A percentile compares a stretch with the other conserved stretches of the same genome.
Conservation (phyloP, 2,113 vertebrate genomes). For the Brienomyrus longianalis region DNA sequence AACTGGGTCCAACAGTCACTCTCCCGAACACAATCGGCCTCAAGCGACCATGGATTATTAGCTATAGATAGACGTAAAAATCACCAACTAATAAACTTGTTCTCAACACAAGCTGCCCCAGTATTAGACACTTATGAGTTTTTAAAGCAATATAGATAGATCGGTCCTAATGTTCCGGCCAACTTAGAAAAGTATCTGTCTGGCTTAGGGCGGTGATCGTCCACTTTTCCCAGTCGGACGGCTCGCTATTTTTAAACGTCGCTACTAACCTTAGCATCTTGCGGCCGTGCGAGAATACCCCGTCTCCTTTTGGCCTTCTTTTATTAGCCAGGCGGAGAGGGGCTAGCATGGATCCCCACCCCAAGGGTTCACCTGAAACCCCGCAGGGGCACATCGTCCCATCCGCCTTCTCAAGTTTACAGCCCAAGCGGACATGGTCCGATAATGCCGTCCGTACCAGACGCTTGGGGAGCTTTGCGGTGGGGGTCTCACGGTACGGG, state of each 20-base stretch:
- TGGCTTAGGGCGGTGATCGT: background rate
- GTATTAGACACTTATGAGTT: background rate
- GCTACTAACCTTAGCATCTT: background rate
- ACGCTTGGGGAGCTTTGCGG: background rate
- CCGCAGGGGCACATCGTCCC: background rate
- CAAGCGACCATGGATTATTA: background rate
- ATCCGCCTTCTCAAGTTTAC: background rate
- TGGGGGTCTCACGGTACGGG: background rate
- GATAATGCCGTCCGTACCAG: background rate
- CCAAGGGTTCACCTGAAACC: background rate
- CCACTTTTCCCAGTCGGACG: background rate
- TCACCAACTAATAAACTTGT: background rate
- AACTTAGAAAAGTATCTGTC: background rate
- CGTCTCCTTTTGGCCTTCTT: background rate
- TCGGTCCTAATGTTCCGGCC: background rate
- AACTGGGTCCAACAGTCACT: background rate
- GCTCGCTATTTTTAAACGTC: conserved; percentile 4
- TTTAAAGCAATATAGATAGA: background rate
- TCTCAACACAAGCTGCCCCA: background rate
- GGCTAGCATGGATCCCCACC: background rate
- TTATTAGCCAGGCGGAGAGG: background rate
- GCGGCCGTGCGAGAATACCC: background rate
- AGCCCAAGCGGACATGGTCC: background rate
- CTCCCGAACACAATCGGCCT: background rate
- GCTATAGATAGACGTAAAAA: background rate